Evolutionary conservation across 2,797 vertebrate genomes (phyloP), one percentile per base, ranked within the genome.

Genomic region (Champsocephalus gunnari): DNA sequence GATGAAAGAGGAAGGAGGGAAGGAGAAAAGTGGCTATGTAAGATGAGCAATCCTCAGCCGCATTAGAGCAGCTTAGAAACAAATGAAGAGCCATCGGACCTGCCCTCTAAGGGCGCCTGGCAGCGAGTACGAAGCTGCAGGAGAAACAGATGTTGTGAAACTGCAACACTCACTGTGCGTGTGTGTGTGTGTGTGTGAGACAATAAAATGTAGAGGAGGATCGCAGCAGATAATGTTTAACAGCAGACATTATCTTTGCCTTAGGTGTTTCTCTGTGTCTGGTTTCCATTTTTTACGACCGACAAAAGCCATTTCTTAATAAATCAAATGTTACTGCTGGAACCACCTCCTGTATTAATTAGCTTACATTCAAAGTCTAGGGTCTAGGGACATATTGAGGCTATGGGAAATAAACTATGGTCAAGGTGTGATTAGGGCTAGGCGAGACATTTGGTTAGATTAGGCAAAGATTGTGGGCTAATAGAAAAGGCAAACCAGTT

Each of bases 81-180:
- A 80, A 90, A 83, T 24, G 3, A 24, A 24, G 56, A 82, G 66
- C 75, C 1, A 55, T 59, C 65, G 73, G 82, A 58, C 50, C 56
- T 55, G 48, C 58, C 62, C 57, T 71, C 53, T 48, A 34, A 10
- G 45, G 55, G 77, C 71, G 61, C 66, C 57, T 85, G 80, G 79
- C 71, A 68, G 66, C 24, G 24, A 84, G 66, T 45, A 80, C 76
- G 83, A 80, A 86, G 75, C 88, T 85, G 80, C 82, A 88, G 19
- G 69, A 79, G 72, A 84, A 90, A 84, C 85, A 87, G 83, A 91
- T 89, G 88, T 81, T 79, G 49, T 48, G 62, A 80, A 68, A 85
- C 45, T 2, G 0, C 56, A 71, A 71, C 38, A 53, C 66, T 68
- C 7, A 45, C 32, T 45, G 56, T 70, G 2, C 53, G 16, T 59